These are phyloP conservation scores for Pristionchus exspectatus DNA, from an alignment of 2,888 invertebrate species.

Conservation along the genomic window DNA sequence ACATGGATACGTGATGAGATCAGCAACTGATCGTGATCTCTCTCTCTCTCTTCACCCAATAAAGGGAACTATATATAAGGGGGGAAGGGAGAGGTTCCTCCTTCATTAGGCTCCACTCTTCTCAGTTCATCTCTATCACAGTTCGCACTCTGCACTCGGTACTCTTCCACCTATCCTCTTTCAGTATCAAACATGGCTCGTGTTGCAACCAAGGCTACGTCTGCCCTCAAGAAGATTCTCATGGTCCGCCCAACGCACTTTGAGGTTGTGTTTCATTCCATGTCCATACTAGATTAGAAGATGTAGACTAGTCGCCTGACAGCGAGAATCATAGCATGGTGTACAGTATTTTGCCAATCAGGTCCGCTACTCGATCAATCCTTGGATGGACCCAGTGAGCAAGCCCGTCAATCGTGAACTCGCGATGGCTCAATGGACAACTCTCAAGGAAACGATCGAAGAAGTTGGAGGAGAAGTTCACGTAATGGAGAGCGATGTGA, in stretches of 20 bases:
- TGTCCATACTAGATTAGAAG: neutral
- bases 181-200: conserved; percentile 27
- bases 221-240: conserved; percentile 64
- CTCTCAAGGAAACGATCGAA: conserved; percentile 72
- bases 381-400: conserved; percentile 75
- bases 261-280: conserved; percentile 55
- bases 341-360: conserved; percentile 51
- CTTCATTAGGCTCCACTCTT: neutral
- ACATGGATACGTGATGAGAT: conserved; percentile 38
- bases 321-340: neutral
- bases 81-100: neutral
- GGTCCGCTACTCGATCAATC: conserved; percentile 77
- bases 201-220: conserved; percentile 13
- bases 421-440: conserved; percentile 75
- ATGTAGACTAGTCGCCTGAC: neutral
- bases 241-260: conserved; percentile 77
- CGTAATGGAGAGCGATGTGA: conserved; percentile 74
- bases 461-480: conserved; percentile 72
- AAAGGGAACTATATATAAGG: conserved; percentile 40
- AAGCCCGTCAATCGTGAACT: conserved; percentile 65
- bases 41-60: conserved; percentile 40
- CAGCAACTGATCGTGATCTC: conserved; percentile 40
- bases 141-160: neutral
- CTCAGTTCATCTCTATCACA: conserved; percentile 16
- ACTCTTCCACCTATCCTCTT: conserved; percentile 3